phyloP scores from a whole-genome alignment of 2,888 invertebrate species.

The Chromoteleia sp. region DNA sequence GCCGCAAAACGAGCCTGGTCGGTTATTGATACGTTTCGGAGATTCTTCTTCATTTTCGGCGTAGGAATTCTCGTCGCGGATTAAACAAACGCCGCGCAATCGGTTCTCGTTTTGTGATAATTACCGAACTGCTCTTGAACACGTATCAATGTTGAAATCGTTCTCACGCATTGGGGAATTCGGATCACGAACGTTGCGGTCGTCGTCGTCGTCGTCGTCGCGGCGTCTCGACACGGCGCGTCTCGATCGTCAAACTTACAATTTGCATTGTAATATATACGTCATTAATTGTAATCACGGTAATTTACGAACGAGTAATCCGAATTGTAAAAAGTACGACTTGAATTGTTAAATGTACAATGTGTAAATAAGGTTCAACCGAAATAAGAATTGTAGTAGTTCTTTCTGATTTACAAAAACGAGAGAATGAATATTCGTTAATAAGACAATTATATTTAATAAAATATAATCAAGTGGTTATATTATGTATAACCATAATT shows the following conservation, averaged over 20 bases:
- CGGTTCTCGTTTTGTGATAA: conserved; percentile 38
- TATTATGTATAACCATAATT: too few relatives aligned
- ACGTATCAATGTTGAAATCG: conserved; percentile 23
- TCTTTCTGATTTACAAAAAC: too few relatives aligned
- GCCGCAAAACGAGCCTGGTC: conserved; percentile 51
- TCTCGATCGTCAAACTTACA: conserved; percentile 27
- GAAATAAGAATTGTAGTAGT: too few relatives aligned
- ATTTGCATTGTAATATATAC: conserved; percentile 33
- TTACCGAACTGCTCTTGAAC: conserved; percentile 1
- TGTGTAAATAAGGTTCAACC: conserved; percentile 68
- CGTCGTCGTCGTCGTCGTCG: neutral
- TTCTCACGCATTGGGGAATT: conserved; percentile 6
- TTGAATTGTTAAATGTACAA: conserved; percentile 60
- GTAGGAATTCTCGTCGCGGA: too few relatives aligned
- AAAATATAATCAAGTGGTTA: too few relatives aligned
- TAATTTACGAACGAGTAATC: conserved; percentile 42
- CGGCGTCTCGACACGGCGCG: too few relatives aligned
- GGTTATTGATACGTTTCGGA: conserved; percentile 28
- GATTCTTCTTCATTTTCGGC: neutral
- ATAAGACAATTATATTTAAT: too few relatives aligned
- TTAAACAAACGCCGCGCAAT: neutral
- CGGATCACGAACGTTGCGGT: conserved; percentile 12
- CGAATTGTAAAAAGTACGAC: conserved; percentile 61
- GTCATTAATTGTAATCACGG: conserved; percentile 45
- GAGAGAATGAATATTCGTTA: too few relatives aligned